Evolutionary conservation across 2,888 invertebrate genomes (phyloP), one percentile per base, ranked within the genome.

Genomic region (Scaptomyza parva): DNA sequence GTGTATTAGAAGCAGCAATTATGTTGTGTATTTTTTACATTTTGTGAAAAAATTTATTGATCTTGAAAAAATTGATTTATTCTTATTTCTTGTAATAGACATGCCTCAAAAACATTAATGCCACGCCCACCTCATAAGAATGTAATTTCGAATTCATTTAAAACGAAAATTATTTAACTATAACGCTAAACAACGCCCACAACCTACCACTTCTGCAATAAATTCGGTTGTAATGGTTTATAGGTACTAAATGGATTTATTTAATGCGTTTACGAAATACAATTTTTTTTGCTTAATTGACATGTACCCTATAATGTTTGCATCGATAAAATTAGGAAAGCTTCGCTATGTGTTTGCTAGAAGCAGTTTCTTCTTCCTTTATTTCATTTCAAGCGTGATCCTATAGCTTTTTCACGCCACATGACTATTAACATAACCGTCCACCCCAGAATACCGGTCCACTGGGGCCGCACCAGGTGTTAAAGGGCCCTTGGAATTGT

Each of bases 381-480:
- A 17, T 22, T 64, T 66, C 33, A 39, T 53, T 53, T 66, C 28
- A 64, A 47, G 39, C 44, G 67, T 45, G 45, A 35, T 53, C 45
- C 18, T 45, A 45, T 8, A n/a, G 11, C 44, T 37, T 8, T 37
- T 37, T 14, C 24, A 30, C 20, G 11, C 18, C 28, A 17, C 44
- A 24, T 33, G n/a, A 2, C 9, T 22, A 17, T 14, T 52, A 65
- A 39, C 64, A 71, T 24, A 70, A 44, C 22, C 78, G 24, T 28
- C 76, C 72, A 9, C 43, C 22, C 65, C 77, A 83, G 40, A 54
- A 81, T 0, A 64, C 74, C 0, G 76, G 82, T 1, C 78, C 75
- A 43, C 75, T 74, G 3, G 74, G 58, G 0, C 79, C 63, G 5
- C 62, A 59, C 48, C 66, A 75, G 0, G 64, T 70, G 40, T 78